Evolutionary conservation across 1,140 invertebrate species (phyloP), one percentile per base, ranked within the genome.

Genomic region (Hirudo medicinalis): DNA sequence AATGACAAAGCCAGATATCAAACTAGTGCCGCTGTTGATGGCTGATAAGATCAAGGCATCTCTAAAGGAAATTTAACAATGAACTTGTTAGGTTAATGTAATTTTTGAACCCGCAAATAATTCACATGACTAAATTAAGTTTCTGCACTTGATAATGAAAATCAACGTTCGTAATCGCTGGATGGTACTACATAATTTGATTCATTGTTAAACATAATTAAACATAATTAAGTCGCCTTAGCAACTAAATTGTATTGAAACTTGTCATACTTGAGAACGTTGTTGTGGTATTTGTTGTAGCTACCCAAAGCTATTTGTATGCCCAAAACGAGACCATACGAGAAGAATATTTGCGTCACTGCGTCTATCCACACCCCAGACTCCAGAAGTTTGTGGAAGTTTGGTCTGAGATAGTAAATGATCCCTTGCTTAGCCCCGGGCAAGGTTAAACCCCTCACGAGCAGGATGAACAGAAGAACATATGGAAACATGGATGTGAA

Each of bases 261-360:
- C 11, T 49, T n/a, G n/a, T n/a, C 15, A 15, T 49, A 49, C 43
- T 49, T 49, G 43, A 49, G 43, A 49, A 49, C 87, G 74, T 89
- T 88, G 77, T 91, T 89, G 40, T 83, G 83, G 78, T 91, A 91
- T 40, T 85, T 83, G 77, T 91, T 91, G 79, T 90, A 90, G 0
- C 88, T 89, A 11, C 88, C 86, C 75, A 89, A 89, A 84, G 89
- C 90, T 54, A 89, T 86, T 68, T 91, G 86, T 1, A 86, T 83
- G 40, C 89, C 89, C 72, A 88, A 87, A 40, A 88, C 87, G 20
- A 90, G 87, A 13, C 86, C 87, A 3, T 91, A 78, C 0, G 89
- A 90, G 78, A 91, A 91, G 75, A 89, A 77, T 53, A 77, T 89
- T 76, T 91, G 90, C 0, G 88, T 88, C 0, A 89, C 87, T 20